Conservation (phyloP, 1,140 invertebrate genomes). For the Parapsyche elsis region DNA sequence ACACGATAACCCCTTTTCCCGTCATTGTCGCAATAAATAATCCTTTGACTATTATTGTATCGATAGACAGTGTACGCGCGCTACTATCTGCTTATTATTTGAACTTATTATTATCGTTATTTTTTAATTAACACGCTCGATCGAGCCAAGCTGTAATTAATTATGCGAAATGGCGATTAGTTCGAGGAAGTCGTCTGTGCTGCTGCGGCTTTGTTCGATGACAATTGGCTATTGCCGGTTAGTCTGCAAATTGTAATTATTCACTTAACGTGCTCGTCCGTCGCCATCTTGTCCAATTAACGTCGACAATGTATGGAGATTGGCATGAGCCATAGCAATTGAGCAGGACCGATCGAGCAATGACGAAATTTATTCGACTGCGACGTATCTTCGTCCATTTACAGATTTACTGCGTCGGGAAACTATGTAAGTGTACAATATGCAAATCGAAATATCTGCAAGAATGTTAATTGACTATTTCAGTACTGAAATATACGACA, state of each 20-base stretch:
- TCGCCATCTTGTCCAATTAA: not conserved
- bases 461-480: too few species aligned
- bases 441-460: too few species aligned
- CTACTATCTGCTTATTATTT: too few species aligned
- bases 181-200: not conserved
- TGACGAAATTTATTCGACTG: slow-evolving; percentile 11
- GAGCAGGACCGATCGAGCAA: slow-evolving; percentile 10
- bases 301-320: not conserved
- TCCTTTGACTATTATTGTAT: not conserved
- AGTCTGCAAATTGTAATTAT: slow-evolving; percentile 17
- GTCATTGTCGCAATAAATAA: not conserved
- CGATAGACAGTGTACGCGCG: too few species aligned
- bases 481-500: too few species aligned
- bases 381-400: too few species aligned
- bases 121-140: too few species aligned
- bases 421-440: too few species aligned
- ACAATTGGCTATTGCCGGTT: not conserved
- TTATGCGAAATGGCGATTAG: not conserved
- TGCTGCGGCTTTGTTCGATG: not conserved
- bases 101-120: too few species aligned
- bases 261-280: slow-evolving; percentile 6
- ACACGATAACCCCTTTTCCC: not conserved
- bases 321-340: slow-evolving; percentile 4
- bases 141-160: not conserved
- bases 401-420: too few species aligned